These are phyloP conservation scores for Apis florea DNA, from an alignment of 1,140 invertebrate genomes.

Conservation along the genomic window DNA sequence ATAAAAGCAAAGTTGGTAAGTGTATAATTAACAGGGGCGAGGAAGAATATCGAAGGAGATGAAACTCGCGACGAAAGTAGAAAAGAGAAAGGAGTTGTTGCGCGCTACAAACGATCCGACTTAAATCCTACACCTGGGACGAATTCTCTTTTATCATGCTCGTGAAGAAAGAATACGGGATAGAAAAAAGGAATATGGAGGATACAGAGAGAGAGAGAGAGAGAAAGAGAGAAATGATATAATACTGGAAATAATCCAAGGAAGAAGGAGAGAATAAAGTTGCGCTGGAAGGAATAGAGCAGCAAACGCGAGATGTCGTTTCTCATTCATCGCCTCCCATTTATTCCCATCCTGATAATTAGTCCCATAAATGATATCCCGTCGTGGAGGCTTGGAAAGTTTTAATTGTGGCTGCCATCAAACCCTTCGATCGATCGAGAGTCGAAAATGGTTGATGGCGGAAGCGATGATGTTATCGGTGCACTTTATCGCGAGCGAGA, in stretches of 20 bases:
- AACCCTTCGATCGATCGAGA: neutral
- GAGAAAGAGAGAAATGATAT: slow-evolving; percentile 29
- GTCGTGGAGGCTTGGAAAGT: slow-evolving; percentile 12
- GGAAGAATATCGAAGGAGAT: slow-evolving; percentile 36
- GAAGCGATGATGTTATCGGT: slow-evolving; percentile 29
- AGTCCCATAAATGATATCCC: slow-evolving; percentile 20
- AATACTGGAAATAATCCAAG: slow-evolving; percentile 35
- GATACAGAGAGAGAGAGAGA: slow-evolving; percentile 3
- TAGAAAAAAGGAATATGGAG: neutral
- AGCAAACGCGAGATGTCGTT: slow-evolving; percentile 18
- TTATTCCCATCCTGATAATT: slow-evolving; percentile 37
- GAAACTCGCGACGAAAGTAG: slow-evolving; percentile 37
- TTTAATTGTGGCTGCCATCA: slow-evolving; percentile 31
- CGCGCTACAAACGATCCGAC: neutral
- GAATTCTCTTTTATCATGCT: neutral
- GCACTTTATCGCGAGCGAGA: slow-evolving; percentile 2
- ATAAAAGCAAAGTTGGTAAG: slow-evolving; percentile 66
- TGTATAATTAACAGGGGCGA: slow-evolving; percentile 59
- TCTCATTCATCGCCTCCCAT: slow-evolving; percentile 35
- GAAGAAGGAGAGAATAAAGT: neutral
- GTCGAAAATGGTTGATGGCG: slow-evolving; percentile 6
- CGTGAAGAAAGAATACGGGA: neutral
- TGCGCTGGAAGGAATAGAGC: neutral
- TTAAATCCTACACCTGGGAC: slow-evolving; percentile 26
- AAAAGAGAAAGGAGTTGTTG: slow-evolving; percentile 4